Conservation (phyloP, 2,113 vertebrate species). For the Oreochromis niloticus region DNA sequence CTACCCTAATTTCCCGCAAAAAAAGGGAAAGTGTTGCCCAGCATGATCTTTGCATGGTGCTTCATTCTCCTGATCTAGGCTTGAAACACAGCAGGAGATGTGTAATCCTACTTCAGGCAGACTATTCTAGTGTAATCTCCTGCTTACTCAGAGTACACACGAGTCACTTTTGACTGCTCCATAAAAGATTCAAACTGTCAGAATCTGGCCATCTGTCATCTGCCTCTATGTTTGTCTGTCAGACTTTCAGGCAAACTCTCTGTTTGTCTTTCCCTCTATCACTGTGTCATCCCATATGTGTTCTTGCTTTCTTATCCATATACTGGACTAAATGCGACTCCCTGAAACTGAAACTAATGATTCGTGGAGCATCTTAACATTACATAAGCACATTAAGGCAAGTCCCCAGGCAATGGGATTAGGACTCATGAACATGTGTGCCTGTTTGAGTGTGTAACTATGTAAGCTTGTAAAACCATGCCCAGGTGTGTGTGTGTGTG, state of each 20-base stretch:
- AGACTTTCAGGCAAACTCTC: neutral
- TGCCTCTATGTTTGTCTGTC: constrained; percentile 30
- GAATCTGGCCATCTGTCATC: constrained; percentile 48
- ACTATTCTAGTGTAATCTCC: constrained; percentile 51
- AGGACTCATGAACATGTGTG: neutral
- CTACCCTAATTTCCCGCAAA: neutral
- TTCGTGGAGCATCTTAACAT: constrained; percentile 20
- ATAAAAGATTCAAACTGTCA: constrained; percentile 38
- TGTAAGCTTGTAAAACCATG: neutral
- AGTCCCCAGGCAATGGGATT: constrained; percentile 18
- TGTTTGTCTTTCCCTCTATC: constrained; percentile 11
- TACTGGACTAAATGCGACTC: neutral
- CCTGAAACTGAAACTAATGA: constrained; percentile 1
- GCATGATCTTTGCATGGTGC: constrained; percentile 7
- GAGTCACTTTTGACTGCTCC: constrained; percentile 47
- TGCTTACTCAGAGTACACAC: constrained; percentile 43
- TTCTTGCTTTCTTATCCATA: neutral
- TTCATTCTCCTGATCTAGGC: constrained; percentile 43
- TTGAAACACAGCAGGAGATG: constrained; percentile 51
- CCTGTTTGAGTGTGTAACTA: neutral
- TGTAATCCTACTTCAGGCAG: constrained; percentile 53
- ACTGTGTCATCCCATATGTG: neutral
- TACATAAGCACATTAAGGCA: constrained; percentile 33
- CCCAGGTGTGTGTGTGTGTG: neutral
- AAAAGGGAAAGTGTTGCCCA: constrained; percentile 21